Percentiles rank a stretch among this genome's conserved stretches.
phyloP scores from a whole-genome alignment of 2,113 vertebrate genomes.

The Siniperca chuatsi region DNA sequence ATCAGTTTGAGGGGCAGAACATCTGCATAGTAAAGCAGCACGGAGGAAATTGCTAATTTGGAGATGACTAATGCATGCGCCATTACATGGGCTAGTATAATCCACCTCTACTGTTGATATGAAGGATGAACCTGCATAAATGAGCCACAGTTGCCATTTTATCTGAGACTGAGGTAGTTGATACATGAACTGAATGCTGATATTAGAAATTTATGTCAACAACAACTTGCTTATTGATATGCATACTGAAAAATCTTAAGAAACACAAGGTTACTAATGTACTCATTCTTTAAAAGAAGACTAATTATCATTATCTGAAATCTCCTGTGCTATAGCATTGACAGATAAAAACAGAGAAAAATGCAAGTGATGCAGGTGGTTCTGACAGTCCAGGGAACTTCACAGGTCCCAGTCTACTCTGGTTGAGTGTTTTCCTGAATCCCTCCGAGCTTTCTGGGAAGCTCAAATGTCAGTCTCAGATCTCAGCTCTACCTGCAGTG shows the following conservation, averaged over 20 bases:
- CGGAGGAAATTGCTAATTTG: conserved; percentile 50
- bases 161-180: conserved; percentile 11
- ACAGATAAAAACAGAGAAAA: conserved; percentile 49
- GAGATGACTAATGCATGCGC: conserved; percentile 48
- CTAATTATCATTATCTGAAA: conserved; percentile 24
- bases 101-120: conserved; percentile 36
- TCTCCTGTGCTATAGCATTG: conserved; percentile 35
- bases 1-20: conserved; percentile 32
- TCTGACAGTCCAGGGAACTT: conserved; percentile 68
- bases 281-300: background rate
- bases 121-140: conserved; percentile 35
- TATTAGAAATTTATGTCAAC: conserved; percentile 15
- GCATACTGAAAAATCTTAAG: background rate
- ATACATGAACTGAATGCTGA: conserved; percentile 12
- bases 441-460: conserved; percentile 66
- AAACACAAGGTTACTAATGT: no score
- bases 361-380: conserved; percentile 65
- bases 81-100: conserved; percentile 41
- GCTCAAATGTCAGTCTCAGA: conserved; percentile 72
- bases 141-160: conserved; percentile 18
- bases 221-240: conserved; percentile 7
- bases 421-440: conserved; percentile 72
- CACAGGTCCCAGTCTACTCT: conserved; percentile 70
- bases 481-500: conserved; percentile 60
- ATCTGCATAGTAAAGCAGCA: conserved; percentile 45